Evolutionary conservation across 2,113 vertebrate genomes (phyloP), one percentile per base, ranked within the genome.

Genomic region (Cynopterus brachyotis): DNA sequence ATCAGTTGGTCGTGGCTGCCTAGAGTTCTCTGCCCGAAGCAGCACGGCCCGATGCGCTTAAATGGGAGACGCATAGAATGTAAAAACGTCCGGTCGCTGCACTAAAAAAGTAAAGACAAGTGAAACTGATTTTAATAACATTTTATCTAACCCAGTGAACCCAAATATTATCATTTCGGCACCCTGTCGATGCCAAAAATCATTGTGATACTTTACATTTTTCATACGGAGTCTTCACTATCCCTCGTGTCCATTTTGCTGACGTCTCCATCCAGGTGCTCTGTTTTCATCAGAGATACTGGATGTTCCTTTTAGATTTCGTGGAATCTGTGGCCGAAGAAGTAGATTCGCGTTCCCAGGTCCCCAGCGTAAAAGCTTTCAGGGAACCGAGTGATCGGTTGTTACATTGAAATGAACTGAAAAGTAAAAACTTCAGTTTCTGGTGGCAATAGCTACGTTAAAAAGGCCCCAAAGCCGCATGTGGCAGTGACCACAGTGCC

Each of bases 401-500:
- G 55, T 70, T 60, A 78, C 20, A 40, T 57, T 30, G 7, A 64
- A 69, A n/a, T 60, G 59, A 50, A 59, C 53, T 26, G 15, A 66
- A 67, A 78, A 24, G 35, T n/a, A 47, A 88, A 45, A 62, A 40
- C 50, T 28, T 60, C 17, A 1, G 32, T 12, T n/a, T 86, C 64
- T 35, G 9, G 37, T 5, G 11, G 35, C 22, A 9, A 10, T 32
- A 26, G 32, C 45, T 40, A 7, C 20, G 32, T 20, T 35, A 1
- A 9, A 62, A 20, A 30, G 5, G 12, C 57, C 55, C n/a, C 35
- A 0, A 1, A 35, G 35, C 22, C 26, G 7, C 28, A 0, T 8
- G 47, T 64, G 53, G 50, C 19, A 11, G 62, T 0, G n/a, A 22
- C 6, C 3, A 0, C 3, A 11, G n/a, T 0, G 2, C 5, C 0